These are phyloP conservation scores for Blennius ocellaris DNA, from an alignment of 2,113 vertebrate genomes.

Conservation along the genomic window DNA sequence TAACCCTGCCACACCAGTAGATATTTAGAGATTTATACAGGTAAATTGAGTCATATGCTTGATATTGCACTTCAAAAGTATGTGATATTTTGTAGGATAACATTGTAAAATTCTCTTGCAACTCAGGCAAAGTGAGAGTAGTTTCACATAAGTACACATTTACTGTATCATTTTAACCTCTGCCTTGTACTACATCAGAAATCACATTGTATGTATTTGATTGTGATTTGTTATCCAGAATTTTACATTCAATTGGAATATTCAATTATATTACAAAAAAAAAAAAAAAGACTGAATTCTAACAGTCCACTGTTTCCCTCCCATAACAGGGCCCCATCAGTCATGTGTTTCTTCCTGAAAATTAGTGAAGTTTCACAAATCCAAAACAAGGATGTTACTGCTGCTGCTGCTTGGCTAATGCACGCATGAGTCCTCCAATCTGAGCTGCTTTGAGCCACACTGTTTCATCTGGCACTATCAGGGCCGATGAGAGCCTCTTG, in stretches of 20 bases:
- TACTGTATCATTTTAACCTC: too few species aligned
- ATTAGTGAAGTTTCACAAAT: slow-evolving; percentile 66
- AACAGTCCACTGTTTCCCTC: slow-evolving; percentile 17
- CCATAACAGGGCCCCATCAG: slow-evolving; percentile 55
- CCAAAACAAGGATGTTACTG: slow-evolving; percentile 68
- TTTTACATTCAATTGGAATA: background rate
- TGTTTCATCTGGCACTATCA: slow-evolving; percentile 62
- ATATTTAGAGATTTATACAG: too few species aligned
- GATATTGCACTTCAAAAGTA: too few species aligned
- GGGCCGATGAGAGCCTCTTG: slow-evolving; percentile 66
- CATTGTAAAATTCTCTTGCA: too few species aligned
- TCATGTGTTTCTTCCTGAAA: slow-evolving; percentile 68
- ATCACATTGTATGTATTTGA: too few species aligned
- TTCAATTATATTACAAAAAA: background rate
- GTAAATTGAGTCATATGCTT: too few species aligned
- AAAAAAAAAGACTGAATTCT: background rate
- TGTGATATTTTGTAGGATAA: too few species aligned
- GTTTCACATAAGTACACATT: too few species aligned
- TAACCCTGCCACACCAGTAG: too few species aligned
- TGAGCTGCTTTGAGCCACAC: slow-evolving; percentile 51
- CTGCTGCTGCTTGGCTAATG: slow-evolving; percentile 39
- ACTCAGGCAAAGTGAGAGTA: too few species aligned
- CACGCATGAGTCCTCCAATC: slow-evolving; percentile 38
- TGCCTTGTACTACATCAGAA: too few species aligned
- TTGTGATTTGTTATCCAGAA: background rate